phyloP scores from a whole-genome alignment of 2,113 vertebrate genomes.

The Chauna torquata region DNA sequence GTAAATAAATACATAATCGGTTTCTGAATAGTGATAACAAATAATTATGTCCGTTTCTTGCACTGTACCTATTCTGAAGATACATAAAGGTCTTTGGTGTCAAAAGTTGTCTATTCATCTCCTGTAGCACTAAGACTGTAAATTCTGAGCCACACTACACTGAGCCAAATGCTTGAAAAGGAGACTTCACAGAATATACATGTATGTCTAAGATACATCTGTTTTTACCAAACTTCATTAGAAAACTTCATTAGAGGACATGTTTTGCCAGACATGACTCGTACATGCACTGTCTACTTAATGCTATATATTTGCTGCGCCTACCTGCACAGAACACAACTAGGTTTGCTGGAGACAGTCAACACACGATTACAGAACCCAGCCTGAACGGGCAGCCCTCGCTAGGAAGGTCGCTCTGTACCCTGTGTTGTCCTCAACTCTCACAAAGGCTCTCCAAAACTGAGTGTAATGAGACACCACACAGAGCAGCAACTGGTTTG shows the following conservation, averaged over 20 bases:
- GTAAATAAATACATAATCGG: slow-evolving; percentile 15
- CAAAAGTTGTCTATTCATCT: neutral
- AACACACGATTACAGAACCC: neutral
- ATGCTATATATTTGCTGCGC: neutral
- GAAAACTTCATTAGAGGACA: neutral
- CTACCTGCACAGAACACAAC: neutral
- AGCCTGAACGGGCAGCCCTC: neutral
- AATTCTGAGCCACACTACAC: neutral
- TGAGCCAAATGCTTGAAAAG: neutral
- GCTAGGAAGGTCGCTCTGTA: neutral
- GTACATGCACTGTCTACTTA: neutral
- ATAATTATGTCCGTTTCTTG: neutral
- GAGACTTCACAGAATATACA: neutral
- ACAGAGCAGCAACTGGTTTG: neutral
- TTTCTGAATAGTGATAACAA: slow-evolving; percentile 2
- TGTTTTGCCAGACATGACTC: neutral
- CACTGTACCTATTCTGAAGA: neutral
- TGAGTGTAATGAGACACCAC: neutral
- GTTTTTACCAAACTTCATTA: neutral
- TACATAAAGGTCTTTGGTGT: neutral
- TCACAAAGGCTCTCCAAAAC: neutral
- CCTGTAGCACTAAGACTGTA: neutral
- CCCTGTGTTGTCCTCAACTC: neutral
- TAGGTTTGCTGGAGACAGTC: slow-evolving; percentile 1
- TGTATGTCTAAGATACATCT: neutral